Evolutionary conservation across 2,113 vertebrate genomes (phyloP).

Genomic region (Rattus norvegicus): GRCr8 NC_086025.1:19826001-19826500

Average conservation of each 20-base stretch:
- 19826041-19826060: background rate
- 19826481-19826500: conserved; percentile 48
- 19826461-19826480: conserved; percentile 32
- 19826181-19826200: background rate
- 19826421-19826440: conserved; percentile 8
- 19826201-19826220: background rate
- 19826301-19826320: too few species aligned
- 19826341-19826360: too few species aligned
- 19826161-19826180: background rate
- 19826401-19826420: background rate
- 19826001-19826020: background rate
- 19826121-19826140: background rate
- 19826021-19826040: too few species aligned
- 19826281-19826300: background rate
- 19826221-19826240: background rate
- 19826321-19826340: background rate
- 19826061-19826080: background rate
- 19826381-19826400: background rate
- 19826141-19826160: background rate
- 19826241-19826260: background rate
- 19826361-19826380: background rate
- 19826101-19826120: background rate
- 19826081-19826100: background rate
- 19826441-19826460: background rate
- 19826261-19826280: background rate